Percentiles rank a stretch among this genome's conserved stretches.
Evolutionary conservation across 2,888 invertebrate genomes (phyloP).

Genomic region (Arrhopalites spinosus): DNA sequence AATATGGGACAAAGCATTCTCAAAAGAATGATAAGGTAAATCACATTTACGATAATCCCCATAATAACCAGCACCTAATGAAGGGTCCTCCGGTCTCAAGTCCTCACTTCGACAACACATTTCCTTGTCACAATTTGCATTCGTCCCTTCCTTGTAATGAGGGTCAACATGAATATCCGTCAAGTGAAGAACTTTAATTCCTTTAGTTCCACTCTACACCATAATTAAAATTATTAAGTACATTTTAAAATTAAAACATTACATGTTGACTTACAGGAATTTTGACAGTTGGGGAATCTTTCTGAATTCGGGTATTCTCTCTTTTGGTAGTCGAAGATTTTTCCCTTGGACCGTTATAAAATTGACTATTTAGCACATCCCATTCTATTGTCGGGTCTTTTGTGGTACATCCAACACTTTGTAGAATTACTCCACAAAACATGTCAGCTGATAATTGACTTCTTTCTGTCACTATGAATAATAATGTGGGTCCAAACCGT

Average conservation of each 20-base stretch:
- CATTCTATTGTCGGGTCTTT: slow-evolving; percentile 48
- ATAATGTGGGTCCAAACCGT: slow-evolving; percentile 53
- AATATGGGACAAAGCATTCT: slow-evolving; percentile 53
- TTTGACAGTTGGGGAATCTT: neutral
- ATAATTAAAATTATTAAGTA: neutral
- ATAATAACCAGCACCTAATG: slow-evolving; percentile 46
- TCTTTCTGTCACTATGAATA: slow-evolving; percentile 49
- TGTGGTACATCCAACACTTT: slow-evolving; percentile 50
- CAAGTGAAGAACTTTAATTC: slow-evolving; percentile 50
- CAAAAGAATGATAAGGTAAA: slow-evolving; percentile 50
- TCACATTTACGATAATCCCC: slow-evolving; percentile 53
- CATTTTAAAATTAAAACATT: neutral
- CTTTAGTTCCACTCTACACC: slow-evolving; percentile 31
- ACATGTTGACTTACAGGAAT: slow-evolving; percentile 2
- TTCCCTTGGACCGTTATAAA: neutral
- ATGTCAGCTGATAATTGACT: slow-evolving; percentile 47
- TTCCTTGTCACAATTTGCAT: slow-evolving; percentile 50
- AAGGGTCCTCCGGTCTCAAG: slow-evolving; percentile 40
- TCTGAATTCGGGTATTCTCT: neutral
- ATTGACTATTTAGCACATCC: slow-evolving; percentile 25
- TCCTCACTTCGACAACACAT: slow-evolving; percentile 50
- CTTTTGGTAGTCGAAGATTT: neutral
- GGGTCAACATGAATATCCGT: slow-evolving; percentile 54
- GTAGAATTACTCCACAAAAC: slow-evolving; percentile 53
- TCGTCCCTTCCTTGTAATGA: slow-evolving; percentile 46